Evolutionary conservation across 2,888 invertebrate genomes (phyloP).

Genomic region (Blastobasis lacticolella): DNA sequence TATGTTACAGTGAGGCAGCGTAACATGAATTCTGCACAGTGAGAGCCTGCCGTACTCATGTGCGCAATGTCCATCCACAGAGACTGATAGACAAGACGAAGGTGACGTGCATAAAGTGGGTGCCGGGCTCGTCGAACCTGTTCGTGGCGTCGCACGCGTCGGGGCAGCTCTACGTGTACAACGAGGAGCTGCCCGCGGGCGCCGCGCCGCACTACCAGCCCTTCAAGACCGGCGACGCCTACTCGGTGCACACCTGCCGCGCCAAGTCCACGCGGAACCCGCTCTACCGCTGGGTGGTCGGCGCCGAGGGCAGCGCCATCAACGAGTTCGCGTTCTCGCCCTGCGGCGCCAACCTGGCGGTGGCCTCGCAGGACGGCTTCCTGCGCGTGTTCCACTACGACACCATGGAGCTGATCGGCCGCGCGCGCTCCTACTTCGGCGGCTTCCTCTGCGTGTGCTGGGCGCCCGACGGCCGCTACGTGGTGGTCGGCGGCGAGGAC

Average conservation of each 20-base stretch:
- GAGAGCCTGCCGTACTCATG: not conserved
- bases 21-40: not conserved
- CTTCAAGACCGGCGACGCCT: constrained; percentile 95
- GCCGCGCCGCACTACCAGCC: constrained; percentile 92
- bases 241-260: constrained; percentile 95
- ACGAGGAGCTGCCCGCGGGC: constrained; percentile 94
- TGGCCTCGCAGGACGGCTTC: constrained; percentile 96
- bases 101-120: constrained; percentile 98
- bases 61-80: constrained; percentile 63
- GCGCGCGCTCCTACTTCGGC: constrained; percentile 97
- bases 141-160: constrained; percentile 97
- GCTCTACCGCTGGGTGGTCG: constrained; percentile 86
- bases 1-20: too few relatives aligned
- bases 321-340: constrained; percentile 99
- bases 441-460: constrained; percentile 98
- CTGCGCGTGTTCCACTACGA: constrained; percentile 97
- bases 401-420: constrained; percentile 95
- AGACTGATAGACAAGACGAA: constrained; percentile 93
- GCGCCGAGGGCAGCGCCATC: constrained; percentile 86
- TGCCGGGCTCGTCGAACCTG: constrained; percentile 94
- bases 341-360: constrained; percentile 92
- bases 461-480: constrained; percentile 97
- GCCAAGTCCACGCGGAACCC: constrained; percentile 97
- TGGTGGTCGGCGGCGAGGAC: constrained; percentile 98
- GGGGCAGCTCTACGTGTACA: constrained; percentile 98